phyloP scores from a whole-genome alignment of 2,888 invertebrate species.

The Lycia hirtaria region DNA sequence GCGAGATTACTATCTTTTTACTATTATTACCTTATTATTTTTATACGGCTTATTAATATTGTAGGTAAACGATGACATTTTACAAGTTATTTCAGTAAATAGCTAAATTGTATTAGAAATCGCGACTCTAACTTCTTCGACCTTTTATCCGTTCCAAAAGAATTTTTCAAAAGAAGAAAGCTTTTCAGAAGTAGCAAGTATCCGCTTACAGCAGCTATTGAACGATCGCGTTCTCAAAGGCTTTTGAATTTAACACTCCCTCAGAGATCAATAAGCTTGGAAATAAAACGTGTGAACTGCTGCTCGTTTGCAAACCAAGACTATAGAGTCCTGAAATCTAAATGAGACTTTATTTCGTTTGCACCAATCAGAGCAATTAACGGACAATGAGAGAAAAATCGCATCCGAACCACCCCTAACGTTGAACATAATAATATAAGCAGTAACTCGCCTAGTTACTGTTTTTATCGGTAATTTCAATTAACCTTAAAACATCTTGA shows the following conservation, averaged over 20 bases:
- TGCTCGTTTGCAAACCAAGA: conserved; percentile 56
- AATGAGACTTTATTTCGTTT: conserved; percentile 71
- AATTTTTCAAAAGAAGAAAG: conserved; percentile 6
- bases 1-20: no score
- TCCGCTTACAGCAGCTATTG: conserved; percentile 19
- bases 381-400: conserved; percentile 68
- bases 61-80: no score
- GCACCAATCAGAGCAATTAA: conserved; percentile 80
- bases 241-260: conserved; percentile 12
- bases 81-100: neutral
- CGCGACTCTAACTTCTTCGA: conserved; percentile 4
- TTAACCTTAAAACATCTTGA: no score
- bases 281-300: conserved; percentile 21
- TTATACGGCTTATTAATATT: no score
- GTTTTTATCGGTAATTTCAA: no score
- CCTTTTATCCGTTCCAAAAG: conserved; percentile 7
- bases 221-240: conserved; percentile 9
- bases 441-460: neutral
- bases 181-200: conserved; percentile 13
- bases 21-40: no score
- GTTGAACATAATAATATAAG: conserved; percentile 32
- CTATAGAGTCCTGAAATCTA: conserved; percentile 65
- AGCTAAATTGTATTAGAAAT: neutral
- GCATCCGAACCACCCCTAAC: conserved; percentile 46
- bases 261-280: conserved; percentile 16